These are phyloP conservation scores for Geotrupes spiniger DNA, from an alignment of 2,888 invertebrate genomes.

Conservation along the genomic window DNA sequence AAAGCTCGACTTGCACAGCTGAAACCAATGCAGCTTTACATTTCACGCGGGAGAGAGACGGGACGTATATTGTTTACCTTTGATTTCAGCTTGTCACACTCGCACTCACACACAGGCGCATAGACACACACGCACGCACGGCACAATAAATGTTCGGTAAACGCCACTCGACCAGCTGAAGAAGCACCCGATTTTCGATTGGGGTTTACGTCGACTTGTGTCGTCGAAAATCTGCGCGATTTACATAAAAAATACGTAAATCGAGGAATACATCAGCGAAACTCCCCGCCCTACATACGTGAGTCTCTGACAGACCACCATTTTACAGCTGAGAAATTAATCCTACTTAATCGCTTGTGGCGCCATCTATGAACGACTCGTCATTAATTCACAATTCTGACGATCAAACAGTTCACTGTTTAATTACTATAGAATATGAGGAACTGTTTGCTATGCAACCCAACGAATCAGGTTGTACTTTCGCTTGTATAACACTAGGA, in stretches of 20 bases:
- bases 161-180: too few species aligned
- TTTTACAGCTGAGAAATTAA: constrained; percentile 42
- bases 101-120: constrained; percentile 16
- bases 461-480: too few species aligned
- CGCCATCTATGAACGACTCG: constrained; percentile 21
- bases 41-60: constrained; percentile 36
- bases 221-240: too few species aligned
- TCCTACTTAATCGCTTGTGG: constrained; percentile 12
- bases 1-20: constrained; percentile 1
- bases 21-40: background rate
- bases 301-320: constrained; percentile 48
- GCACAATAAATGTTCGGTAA: too few species aligned
- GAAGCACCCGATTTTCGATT: too few species aligned
- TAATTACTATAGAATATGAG: too few species aligned
- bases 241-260: too few species aligned
- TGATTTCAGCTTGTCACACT: constrained; percentile 39
- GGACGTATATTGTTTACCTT: constrained; percentile 48
- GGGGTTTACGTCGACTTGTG: too few species aligned
- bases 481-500: too few species aligned
- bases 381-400: too few species aligned
- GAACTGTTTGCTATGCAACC: too few species aligned
- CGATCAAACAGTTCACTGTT: too few species aligned
- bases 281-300: constrained; percentile 52
- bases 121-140: constrained; percentile 7
- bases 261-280: constrained; percentile 20